Evolutionary conservation across 2,797 vertebrate species (phyloP).

Genomic region (Psittacula echo): DNA sequence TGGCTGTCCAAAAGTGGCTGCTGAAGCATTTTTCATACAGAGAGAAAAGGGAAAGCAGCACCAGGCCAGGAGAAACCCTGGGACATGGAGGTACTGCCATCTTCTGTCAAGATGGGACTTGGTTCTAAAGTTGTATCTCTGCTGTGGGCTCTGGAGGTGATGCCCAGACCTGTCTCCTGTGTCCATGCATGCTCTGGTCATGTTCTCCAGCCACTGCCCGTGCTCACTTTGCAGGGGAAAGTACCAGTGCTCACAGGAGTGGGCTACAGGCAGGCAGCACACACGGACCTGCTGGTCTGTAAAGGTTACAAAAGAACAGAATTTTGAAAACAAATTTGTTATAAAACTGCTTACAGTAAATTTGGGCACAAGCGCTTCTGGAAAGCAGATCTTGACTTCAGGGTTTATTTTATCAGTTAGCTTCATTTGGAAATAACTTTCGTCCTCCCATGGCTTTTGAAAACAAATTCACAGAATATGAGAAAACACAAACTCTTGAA

Average conservation of each 20-base stretch:
- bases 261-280: neutral
- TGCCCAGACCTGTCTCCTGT: neutral
- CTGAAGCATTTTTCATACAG: neutral
- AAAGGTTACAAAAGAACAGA: neutral
- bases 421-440: neutral
- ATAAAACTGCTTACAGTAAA: neutral
- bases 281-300: neutral
- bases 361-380: neutral
- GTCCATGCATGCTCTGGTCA: accelerated
- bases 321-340: neutral
- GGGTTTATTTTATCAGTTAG: neutral
- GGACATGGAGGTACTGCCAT: accelerated
- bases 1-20: neutral
- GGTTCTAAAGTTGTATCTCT: neutral
- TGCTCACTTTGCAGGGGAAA: neutral
- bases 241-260: neutral
- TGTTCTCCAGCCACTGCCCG: too few relatives aligned
- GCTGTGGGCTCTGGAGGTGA: neutral
- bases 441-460: neutral
- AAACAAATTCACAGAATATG: neutral
- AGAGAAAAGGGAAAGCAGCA: neutral
- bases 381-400: neutral
- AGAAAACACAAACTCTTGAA: neutral
- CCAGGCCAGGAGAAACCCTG: neutral
- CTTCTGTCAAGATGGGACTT: too few relatives aligned